Evolutionary conservation across 2,113 vertebrate species (phyloP), one percentile per base, ranked within the genome.

Genomic region (Hypomesus transpacificus): DNA sequence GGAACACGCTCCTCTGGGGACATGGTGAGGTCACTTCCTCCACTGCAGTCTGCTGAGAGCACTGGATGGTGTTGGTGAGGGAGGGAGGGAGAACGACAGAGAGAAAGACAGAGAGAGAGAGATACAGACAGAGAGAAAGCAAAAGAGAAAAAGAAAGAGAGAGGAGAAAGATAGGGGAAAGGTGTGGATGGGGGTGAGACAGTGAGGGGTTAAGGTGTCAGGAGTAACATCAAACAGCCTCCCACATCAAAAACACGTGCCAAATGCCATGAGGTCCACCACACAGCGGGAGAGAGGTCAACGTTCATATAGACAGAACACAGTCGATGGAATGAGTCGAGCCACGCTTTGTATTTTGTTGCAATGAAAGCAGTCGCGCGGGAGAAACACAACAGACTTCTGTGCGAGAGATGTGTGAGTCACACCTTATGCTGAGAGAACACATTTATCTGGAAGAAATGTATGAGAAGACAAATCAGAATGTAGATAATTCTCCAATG

Each of bases 11-110:
- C 96, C 87, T 95, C 95, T 74, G 96, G 91, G 81, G 97, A 96
- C 87, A 94, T 86, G 84, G 94, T 94, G 79, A 96, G 93, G 91
- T 98, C 95, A 91, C 95, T 96, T 92, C 93, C 95, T 85, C 94
- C 91, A 82, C 96, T 98, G 90, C 94, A 94, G 92, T 97, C 95
- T 89, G 94, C 95, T 89, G 94, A 96, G 90, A 97, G 89, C 85
- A 95, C 93, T 94, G 91, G 83, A 46, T 9, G 39, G 39, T 46
- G 39, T 46, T 46, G 5, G 39, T 14, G 54, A 34, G 31, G 31
- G 31, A 34, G 7, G 31, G 7, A 58, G 62, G 14, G 22, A 66
- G 51, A 2, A 4, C 0, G 39, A 39, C 14, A 2, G 51, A 3
- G 26, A 17, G 16, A 3, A 70, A 54, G 52, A 26, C 13, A 18